Percentiles rank a stretch among this genome's conserved stretches.
Conservation (phyloP, 2,888 invertebrate species). For the Sphinx pinastri region DNA sequence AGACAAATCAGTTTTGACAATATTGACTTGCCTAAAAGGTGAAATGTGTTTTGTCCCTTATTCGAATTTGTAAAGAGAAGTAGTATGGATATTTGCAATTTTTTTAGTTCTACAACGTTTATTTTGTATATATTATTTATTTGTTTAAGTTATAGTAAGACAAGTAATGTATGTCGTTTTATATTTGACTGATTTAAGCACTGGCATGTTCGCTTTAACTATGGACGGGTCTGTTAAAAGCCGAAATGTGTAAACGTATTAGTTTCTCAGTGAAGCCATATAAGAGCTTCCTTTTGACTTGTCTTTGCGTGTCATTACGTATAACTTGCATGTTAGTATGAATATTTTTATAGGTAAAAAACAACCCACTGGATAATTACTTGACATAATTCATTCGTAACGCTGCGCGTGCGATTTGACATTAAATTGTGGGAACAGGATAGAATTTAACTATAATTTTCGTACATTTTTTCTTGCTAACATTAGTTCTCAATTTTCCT, state of each 20-base stretch:
- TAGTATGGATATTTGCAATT: constrained; percentile 3
- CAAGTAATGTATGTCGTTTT: constrained; percentile 5
- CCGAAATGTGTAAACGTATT: constrained; percentile 5
- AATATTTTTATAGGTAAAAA: too few relatives aligned
- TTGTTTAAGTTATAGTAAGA: constrained; percentile 15
- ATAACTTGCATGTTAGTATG: background rate
- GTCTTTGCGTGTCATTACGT: too few relatives aligned
- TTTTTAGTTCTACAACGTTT: background rate
- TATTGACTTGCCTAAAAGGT: constrained; percentile 76
- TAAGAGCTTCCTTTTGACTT: constrained; percentile 16
- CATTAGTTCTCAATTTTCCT: background rate
- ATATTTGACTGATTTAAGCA: constrained; percentile 20
- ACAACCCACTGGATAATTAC: too few relatives aligned
- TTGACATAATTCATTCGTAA: background rate
- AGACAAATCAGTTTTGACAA: constrained; percentile 86
- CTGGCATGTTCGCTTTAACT: constrained; percentile 2
- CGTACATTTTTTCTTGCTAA: background rate
- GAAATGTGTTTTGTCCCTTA: constrained; percentile 43
- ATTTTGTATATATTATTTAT: constrained; percentile 23
- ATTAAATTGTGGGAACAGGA: background rate
- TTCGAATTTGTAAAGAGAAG: background rate
- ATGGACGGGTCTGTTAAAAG: constrained; percentile 13
- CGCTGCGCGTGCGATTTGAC: background rate
- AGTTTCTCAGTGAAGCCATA: constrained; percentile 12
- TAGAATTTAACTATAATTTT: background rate